Base-by-base conservation (phyloP, 2,888 invertebrate genomes). In the Heliconius ismenius region DNA sequence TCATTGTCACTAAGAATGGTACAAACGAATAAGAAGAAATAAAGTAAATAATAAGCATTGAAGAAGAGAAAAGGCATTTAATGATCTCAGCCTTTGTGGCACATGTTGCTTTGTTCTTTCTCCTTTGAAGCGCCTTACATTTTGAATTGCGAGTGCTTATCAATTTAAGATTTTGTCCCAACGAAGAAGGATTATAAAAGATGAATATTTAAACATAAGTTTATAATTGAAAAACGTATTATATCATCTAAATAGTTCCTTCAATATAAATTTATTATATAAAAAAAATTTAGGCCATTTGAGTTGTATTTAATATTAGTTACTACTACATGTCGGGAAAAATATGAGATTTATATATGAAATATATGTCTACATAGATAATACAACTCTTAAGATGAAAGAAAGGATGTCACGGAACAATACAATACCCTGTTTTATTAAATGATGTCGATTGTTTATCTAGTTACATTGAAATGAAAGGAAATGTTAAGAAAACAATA, bases 21-120 rank as follows among this genome's bases (percentile, higher is more conserved):
- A 63, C 28, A 73, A 43, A 62, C 60, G 62, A 26, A 62, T 73
- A 75, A 58, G 49, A 49, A n/a, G 32, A 32, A 76, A 76, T 76
- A 78, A 67, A 76, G 73, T 72, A 67, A 49, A 74, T 79, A 78
- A 75, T 74, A 79, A 74, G 74, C 60, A 63, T 72, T 36, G 70
- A 69, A 75, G 73, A 68, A 74, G 78, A 77, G 72, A 54, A 64
- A 76, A 65, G 72, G 75, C 76, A 76, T 83, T 79, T 82, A 83
- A 81, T 83, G 83, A 85, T 82, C 81, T 82, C 79, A 82, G 81
- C 78, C 83, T 81, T 85, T 86, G 87, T 87, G 83, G 83, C 86
- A 91, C 90, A 90, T 91, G 90, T 91, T 91, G 90, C 90, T 84
- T 81, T 83, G 82, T 80, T 80, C 82, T 77, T 80, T 81, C 80